These are phyloP conservation scores for Nudaria mundana DNA, from an alignment of 2,888 invertebrate species.

Conservation along the genomic window DNA sequence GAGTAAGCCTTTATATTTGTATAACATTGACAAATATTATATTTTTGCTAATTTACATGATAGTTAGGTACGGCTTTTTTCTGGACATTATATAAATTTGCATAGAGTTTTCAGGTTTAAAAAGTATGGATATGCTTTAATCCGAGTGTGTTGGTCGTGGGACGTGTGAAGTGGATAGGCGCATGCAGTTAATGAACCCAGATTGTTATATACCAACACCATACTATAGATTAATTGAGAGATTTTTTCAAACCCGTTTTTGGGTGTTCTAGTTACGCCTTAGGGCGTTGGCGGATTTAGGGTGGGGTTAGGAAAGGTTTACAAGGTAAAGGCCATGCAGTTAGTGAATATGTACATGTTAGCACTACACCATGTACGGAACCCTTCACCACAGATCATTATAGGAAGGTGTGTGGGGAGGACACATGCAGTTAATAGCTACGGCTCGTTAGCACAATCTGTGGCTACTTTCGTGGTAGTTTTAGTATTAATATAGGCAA, in stretches of 20 bases:
- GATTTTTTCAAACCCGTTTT: no score
- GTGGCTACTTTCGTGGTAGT: constrained; percentile 23
- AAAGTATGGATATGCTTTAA: no score
- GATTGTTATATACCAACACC: constrained; percentile 57
- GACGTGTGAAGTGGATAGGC: constrained; percentile 54
- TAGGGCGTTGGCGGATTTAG: no score
- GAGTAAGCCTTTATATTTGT: constrained; percentile 30
- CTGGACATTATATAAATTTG: neutral
- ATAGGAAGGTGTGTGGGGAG: constrained; percentile 56
- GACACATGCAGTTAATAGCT: constrained; percentile 59
- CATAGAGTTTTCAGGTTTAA: no score
- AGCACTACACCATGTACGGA: constrained; percentile 38
- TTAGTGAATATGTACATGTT: constrained; percentile 50
- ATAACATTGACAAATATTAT: constrained; percentile 7
- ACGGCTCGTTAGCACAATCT: constrained; percentile 40
- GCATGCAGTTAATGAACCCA: constrained; percentile 54
- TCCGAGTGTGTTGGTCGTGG: constrained; percentile 45
- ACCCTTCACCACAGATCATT: constrained; percentile 47
- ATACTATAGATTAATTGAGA: constrained; percentile 10
- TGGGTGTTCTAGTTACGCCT: no score
- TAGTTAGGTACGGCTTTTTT: constrained; percentile 20
- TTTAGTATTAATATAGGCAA: neutral
- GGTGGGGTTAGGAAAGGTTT: constrained; percentile 39
- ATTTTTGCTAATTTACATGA: constrained; percentile 21
- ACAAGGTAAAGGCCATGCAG: constrained; percentile 51